Conservation (phyloP, 1,140 invertebrate species). For the Papilio machaon region DNA sequence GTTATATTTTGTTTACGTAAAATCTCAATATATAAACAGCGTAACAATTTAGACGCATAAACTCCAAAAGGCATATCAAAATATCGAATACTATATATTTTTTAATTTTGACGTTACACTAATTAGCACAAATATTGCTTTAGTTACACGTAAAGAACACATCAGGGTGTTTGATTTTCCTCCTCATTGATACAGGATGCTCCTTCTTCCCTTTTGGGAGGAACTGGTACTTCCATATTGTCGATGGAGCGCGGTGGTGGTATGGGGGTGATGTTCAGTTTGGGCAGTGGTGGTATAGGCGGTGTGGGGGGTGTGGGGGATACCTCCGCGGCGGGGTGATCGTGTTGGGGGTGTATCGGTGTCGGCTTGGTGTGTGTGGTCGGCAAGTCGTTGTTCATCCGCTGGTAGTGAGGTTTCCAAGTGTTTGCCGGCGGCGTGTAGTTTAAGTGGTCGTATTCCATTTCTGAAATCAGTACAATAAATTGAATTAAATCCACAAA, state of each 20-base stretch:
- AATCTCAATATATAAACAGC: not conserved
- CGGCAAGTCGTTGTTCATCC: conserved; percentile 85
- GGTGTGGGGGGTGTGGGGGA: conserved; percentile 50
- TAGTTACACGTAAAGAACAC: not conserved
- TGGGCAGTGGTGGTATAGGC: conserved; percentile 67
- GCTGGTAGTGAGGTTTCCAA: conserved; percentile 92
- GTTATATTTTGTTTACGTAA: not conserved
- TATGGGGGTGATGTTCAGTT: conserved; percentile 49
- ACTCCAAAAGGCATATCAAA: conserved; percentile 49
- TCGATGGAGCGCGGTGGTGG: conserved; percentile 40
- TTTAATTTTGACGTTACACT: not conserved
- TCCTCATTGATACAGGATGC: conserved; percentile 11
- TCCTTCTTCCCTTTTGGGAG: conserved; percentile 38
- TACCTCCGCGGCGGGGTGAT: not conserved
- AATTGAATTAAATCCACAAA: not conserved
- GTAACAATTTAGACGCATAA: conserved; percentile 38
- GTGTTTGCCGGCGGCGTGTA: conserved; percentile 91
- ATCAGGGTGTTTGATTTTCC: conserved; percentile 31
- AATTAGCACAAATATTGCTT: conserved; percentile 20
- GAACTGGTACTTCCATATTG: conserved; percentile 23
- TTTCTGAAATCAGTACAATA: conserved; percentile 77
- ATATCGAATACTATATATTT: conserved; percentile 35
- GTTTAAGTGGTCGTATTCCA: conserved; percentile 94
- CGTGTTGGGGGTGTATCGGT: conserved; percentile 13
- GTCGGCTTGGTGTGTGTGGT: conserved; percentile 35